Conservation (phyloP, 2,888 invertebrate species). For the Pammene fasciana region DNA sequence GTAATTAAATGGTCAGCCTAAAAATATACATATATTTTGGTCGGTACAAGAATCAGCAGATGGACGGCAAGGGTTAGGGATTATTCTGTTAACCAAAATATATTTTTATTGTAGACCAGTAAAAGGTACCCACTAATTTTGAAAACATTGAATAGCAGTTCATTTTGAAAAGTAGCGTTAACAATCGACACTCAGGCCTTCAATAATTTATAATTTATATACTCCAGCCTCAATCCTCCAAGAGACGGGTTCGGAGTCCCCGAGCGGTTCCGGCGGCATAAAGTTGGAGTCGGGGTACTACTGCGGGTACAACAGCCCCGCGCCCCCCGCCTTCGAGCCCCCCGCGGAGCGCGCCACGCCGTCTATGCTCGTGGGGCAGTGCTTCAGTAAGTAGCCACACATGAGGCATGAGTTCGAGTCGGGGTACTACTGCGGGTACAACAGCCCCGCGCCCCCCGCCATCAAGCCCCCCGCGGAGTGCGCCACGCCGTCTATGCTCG, state of each 20-base stretch:
- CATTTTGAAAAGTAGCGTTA: no score
- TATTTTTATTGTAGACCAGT: no score
- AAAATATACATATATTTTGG: no score
- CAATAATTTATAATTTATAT: background rate
- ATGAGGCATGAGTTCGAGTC: constrained; percentile 66
- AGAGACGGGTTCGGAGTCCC: constrained; percentile 90
- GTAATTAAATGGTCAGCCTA: no score
- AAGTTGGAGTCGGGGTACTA: constrained; percentile 80
- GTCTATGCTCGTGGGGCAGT: constrained; percentile 89
- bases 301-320: constrained; percentile 80
- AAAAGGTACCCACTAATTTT: no score
- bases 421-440: constrained; percentile 80
- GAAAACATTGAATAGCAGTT: no score
- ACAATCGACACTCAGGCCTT: background rate
- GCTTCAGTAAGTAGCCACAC: constrained; percentile 86
- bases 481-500: constrained; percentile 87
- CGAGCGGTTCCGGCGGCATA: constrained; percentile 76
- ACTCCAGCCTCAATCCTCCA: constrained; percentile 96
- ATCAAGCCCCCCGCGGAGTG: constrained; percentile 74
- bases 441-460: constrained; percentile 75
- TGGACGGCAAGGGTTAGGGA: no score
- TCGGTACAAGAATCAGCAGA: no score
- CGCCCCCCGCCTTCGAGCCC: constrained; percentile 74
- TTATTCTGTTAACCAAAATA: no score
- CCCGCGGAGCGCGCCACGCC: constrained; percentile 81